phyloP scores from a whole-genome alignment of 2,113 vertebrate species.

The Calidris pygmaea region DNA sequence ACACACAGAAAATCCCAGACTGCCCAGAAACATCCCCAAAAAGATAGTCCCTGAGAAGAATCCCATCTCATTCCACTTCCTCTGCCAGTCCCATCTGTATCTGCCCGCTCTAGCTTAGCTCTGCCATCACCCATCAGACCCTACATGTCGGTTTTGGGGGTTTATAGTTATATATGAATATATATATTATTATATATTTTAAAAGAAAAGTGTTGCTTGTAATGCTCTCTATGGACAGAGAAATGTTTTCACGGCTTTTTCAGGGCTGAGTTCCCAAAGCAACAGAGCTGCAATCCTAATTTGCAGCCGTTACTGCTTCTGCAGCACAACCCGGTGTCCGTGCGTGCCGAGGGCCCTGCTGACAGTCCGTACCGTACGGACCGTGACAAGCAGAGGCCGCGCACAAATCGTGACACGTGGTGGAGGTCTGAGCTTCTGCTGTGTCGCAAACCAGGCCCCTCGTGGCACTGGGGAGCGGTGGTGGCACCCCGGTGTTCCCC shows the following conservation, averaged over 20 bases:
- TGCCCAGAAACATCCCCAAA: not conserved
- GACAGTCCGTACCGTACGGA: accelerated
- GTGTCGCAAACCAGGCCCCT: not conserved
- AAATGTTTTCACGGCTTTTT: not conserved
- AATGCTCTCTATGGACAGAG: not conserved
- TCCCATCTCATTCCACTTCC: not conserved
- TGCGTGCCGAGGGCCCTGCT: accelerated
- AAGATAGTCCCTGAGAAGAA: not conserved
- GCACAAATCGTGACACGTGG: accelerated
- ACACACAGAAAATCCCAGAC: slow-evolving; percentile 1
- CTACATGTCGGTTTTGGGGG: accelerated
- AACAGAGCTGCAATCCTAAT: not conserved
- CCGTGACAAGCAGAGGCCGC: accelerated
- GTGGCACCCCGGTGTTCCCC: not conserved
- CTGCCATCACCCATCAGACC: not conserved
- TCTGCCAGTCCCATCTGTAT: not conserved
- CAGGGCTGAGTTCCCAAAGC: not conserved
- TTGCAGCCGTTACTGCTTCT: accelerated
- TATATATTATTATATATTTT: accelerated
- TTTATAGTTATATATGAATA: too few relatives aligned
- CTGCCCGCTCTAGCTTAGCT: accelerated
- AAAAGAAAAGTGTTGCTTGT: not conserved
- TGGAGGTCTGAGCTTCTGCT: not conserved
- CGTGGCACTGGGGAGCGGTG: not conserved
- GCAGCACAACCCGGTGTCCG: not conserved